Base-by-base conservation (phyloP, 2,797 vertebrate genomes). In the Mormyrus hasselquistii region DNA sequence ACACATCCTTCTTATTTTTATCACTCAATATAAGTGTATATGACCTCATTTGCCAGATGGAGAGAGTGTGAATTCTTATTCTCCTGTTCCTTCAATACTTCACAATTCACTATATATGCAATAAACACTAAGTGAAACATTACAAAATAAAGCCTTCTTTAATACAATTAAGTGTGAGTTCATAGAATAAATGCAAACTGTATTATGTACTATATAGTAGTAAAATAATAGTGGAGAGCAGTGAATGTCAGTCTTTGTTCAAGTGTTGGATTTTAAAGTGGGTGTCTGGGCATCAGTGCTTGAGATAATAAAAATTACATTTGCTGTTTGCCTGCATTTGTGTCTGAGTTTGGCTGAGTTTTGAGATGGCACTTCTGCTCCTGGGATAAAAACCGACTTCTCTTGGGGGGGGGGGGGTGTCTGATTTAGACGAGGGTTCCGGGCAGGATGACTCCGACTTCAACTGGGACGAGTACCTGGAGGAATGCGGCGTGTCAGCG, bases 401-500 rank as follows among this genome's bases (percentile, higher is more conserved):
- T 41, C 10, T 47, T 38, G 12, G 29, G 29, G 25, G 12, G 29
- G 29, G 25, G 65, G 1, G 57, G 57, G 19, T 73, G 88, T 76
- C 79, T 89, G 91, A 93, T 95, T n/a, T 90, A 96, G 96, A 96
- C 92, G 92, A 93, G 91, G 96, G 95, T 88, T 96, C 96, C 90
- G 94, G 95, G 90, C 90, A 94, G 92, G 96, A 97, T 92, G 96
- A 96, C 92, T 90, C 94, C 88, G 96, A 97, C 90, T 95, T 97
- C 93, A 97, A 90, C 88, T 97, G 96, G 96, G 96, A 97, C 92
- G 96, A 97, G 73, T 97, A 97, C 92, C 93, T 97, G 88, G 96
- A 97, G 92, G 96, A 97, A 90, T 96, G 95, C 87, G 96, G 96
- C 86, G 93, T 95, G 88, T 92, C 65, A 41, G 95, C 96, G 88